phyloP scores from a whole-genome alignment of 2,888 invertebrate species.

The Chrysolina oricalcia region DNA sequence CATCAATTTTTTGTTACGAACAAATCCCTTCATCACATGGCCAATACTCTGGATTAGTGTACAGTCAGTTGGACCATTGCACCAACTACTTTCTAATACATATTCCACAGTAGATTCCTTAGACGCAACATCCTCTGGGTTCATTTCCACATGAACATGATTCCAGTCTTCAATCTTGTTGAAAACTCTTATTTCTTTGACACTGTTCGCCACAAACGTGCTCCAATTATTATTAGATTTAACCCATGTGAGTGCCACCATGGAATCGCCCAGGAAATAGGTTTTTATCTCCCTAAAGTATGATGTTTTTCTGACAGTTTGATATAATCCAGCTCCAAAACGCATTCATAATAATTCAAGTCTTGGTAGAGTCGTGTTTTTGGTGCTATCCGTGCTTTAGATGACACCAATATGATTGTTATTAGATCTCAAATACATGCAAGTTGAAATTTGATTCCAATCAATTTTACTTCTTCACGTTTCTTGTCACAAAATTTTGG shows the following conservation, averaged over 20 bases:
- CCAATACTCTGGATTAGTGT: too few species aligned
- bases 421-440: not conserved
- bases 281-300: constrained; percentile 7
- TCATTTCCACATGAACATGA: constrained; percentile 2
- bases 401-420: not conserved
- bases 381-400: constrained; percentile 13
- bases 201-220: too few species aligned
- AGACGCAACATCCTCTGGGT: constrained; percentile 3
- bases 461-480: constrained; percentile 5
- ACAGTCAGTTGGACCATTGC: too few species aligned
- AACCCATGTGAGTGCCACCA: constrained; percentile 20
- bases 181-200: too few species aligned
- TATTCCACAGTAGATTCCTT: not conserved
- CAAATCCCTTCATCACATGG: not conserved
- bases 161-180: not conserved
- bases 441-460: not conserved
- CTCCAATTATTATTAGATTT: too few species aligned
- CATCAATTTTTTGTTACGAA: not conserved
- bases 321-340: not conserved
- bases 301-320: not conserved
- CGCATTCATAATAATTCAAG: constrained; percentile 5
- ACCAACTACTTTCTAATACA: constrained; percentile 14
- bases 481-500: too few species aligned
- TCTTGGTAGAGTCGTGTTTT: constrained; percentile 6
- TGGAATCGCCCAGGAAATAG: constrained; percentile 24